Evolutionary conservation across 2,888 invertebrate genomes (phyloP), one percentile per base, ranked within the genome.

Genomic region (Meloe dianella): DNA sequence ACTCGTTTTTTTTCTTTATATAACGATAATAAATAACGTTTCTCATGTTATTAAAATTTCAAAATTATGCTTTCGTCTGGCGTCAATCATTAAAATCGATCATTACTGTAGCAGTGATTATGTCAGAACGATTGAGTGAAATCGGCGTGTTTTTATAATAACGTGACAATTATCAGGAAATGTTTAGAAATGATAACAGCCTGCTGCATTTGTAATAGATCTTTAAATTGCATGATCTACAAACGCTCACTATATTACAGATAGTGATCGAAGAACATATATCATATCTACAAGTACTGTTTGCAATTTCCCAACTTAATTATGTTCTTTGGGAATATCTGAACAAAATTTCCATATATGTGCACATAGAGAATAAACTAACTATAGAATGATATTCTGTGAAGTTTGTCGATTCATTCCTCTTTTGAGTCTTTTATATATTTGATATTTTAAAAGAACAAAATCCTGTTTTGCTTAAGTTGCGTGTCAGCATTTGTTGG

Each of bases 191-290:
- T 67, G 64, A 65, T 63, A 61, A 54, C 41, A 60, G 41, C 57
- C 60, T 47, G 62, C 35, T 64, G 64, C 65, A 68, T 65, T 47
- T 24, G 57, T 68, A 68, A 68, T 68, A 59, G 65, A 68, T 68
- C 60, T 65, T 56, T 41, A 63, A 61, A 65, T 66, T 66, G 68
- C 65, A 68, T 68, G 68, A 68, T 61, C 63, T 61, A 63, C 63
- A 63, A 60, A 35, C 35, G 24, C 14, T 51, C 47, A 20, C 20
- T 47, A 41, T n/a, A 41, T 4, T 41, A 17, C 17, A 41, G 47
- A 47, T 47, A 47, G 20, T 8, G 20, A 47, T 47, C 47, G 17
- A 47, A 47, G 20, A 8, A 17, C 8, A 47, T 6, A 2, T 20
- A n/a, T n/a, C n/a, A 38, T 12, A 41, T 41, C n/a, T 41, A 17